Conservation (phyloP, 2,113 vertebrate genomes). For the Upupa epops region DNA sequence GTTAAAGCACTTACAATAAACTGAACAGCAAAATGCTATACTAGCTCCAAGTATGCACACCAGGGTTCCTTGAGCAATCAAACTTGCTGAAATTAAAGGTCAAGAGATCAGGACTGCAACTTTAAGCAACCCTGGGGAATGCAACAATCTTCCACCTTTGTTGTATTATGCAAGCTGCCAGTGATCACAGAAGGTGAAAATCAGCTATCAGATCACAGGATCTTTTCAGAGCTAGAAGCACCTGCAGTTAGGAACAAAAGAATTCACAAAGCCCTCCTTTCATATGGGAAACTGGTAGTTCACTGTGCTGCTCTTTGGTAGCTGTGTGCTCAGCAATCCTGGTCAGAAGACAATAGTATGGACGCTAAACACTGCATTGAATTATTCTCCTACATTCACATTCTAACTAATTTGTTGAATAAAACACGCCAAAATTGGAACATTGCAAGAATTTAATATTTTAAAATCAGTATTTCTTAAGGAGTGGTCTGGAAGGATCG, state of each 20-base stretch:
- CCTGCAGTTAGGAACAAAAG: conserved; percentile 72
- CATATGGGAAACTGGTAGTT: conserved; percentile 19
- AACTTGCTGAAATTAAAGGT: conserved; percentile 77
- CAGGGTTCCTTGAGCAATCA: conserved; percentile 72
- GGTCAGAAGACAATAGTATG: neutral
- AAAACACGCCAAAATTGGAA: neutral
- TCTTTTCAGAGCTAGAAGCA: conserved; percentile 70
- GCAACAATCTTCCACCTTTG: conserved; percentile 71
- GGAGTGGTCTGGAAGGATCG: neutral
- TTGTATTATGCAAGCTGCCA: conserved; percentile 65
- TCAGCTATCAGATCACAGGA: conserved; percentile 72
- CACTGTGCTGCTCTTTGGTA: neutral
- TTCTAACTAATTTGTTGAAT: neutral
- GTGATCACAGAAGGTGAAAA: conserved; percentile 71
- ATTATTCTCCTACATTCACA: neutral
- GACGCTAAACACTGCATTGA: neutral
- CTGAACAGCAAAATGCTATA: conserved; percentile 57
- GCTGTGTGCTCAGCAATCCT: neutral
- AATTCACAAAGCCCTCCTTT: conserved; percentile 66
- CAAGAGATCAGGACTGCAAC: conserved; percentile 73
- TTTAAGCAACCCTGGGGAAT: conserved; percentile 69
- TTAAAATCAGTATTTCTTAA: neutral
- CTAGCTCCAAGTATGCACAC: conserved; percentile 62
- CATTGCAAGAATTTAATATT: neutral
- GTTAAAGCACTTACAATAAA: conserved; percentile 57